phyloP scores from a whole-genome alignment of 2,797 vertebrate genomes.

The Eulemur coronatus region DNA sequence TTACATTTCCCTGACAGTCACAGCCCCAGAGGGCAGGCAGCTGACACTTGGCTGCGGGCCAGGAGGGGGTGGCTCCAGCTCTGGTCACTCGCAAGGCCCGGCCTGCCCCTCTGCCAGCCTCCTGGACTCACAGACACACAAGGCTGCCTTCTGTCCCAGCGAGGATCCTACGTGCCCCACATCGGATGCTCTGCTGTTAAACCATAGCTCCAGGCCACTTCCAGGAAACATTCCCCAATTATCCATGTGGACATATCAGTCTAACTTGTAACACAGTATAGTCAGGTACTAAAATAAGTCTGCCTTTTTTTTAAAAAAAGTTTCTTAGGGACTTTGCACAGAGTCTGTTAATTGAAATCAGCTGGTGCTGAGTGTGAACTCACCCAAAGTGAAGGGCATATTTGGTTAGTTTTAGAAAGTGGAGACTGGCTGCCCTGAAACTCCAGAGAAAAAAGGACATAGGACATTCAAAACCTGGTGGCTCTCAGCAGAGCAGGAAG shows the following conservation, averaged over 20 bases:
- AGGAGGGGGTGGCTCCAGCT: background rate
- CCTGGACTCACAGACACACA: background rate
- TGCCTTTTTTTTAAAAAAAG: background rate
- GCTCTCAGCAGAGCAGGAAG: background rate
- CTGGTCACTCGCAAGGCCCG: background rate
- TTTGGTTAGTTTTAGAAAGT: conserved; percentile 2
- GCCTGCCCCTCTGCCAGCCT: background rate
- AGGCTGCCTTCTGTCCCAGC: background rate
- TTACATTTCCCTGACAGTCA: background rate
- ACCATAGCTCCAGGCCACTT: background rate
- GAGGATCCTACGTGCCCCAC: background rate
- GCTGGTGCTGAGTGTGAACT: conserved; percentile 24
- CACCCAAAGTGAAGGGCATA: background rate
- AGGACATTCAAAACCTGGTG: background rate
- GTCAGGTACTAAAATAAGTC: background rate
- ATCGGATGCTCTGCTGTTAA: background rate
- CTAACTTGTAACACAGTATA: background rate
- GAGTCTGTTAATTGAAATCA: conserved; percentile 29
- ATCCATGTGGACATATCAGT: background rate
- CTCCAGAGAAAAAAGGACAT: background rate
- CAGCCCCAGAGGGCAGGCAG: background rate
- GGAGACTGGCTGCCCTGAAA: background rate
- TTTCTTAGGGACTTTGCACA: background rate
- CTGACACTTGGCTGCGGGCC: background rate
- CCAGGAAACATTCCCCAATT: background rate